phyloP scores from a whole-genome alignment of 2,888 invertebrate genomes.

The Caenorhabditis sp. region DNA sequence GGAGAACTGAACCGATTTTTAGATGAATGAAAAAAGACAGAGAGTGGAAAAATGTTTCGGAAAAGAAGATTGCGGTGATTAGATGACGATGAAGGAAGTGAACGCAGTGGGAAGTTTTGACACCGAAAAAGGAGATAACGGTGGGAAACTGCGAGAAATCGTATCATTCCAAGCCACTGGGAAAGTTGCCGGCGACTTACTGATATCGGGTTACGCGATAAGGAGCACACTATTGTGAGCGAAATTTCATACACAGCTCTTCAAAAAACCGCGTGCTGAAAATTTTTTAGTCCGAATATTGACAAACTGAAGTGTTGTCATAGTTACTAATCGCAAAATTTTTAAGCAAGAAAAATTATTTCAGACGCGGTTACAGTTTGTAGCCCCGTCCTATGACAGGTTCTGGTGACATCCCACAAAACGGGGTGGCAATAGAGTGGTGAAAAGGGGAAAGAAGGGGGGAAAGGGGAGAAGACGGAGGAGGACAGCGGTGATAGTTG shows the following conservation, averaged over 20 bases:
- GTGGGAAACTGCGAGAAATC: slow-evolving; percentile 15
- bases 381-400: too few relatives aligned
- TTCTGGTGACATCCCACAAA: too few relatives aligned
- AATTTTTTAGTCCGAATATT: too few relatives aligned
- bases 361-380: too few relatives aligned
- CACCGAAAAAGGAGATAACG: slow-evolving; percentile 1
- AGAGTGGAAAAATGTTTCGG: not conserved
- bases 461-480: not conserved
- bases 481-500: slow-evolving; percentile 3
- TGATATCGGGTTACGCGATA: slow-evolving; percentile 2
- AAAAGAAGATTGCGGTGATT: slow-evolving; percentile 1
- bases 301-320: too few relatives aligned
- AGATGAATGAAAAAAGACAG: not conserved
- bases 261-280: too few relatives aligned
- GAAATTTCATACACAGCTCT: too few relatives aligned
- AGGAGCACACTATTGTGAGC: not conserved
- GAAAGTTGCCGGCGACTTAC: not conserved
- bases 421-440: too few relatives aligned
- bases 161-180: not conserved
- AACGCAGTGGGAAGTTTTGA: slow-evolving; percentile 8
- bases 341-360: too few relatives aligned
- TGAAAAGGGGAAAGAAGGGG: too few relatives aligned
- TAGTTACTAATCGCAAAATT: too few relatives aligned
- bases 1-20: not conserved
- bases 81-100: not conserved